Conservation (phyloP, 1,140 invertebrate species). For the Drosophila oshimai region DNA sequence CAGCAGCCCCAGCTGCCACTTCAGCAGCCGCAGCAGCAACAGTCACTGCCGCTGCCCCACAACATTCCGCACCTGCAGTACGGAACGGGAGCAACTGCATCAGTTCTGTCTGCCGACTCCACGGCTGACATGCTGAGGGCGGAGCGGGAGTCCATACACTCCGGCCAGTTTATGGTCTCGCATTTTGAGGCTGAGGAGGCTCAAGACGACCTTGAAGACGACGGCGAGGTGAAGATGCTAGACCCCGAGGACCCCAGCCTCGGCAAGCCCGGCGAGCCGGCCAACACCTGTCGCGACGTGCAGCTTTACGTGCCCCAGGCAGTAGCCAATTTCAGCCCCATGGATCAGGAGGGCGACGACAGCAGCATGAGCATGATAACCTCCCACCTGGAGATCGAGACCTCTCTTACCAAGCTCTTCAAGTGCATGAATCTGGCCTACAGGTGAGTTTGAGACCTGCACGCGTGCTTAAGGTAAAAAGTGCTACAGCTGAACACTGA, state of each 20-base stretch:
- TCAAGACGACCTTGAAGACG: constrained; percentile 92
- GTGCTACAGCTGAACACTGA: not conserved
- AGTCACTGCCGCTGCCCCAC: not conserved
- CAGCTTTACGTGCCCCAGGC: constrained; percentile 74
- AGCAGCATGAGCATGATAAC: constrained; percentile 80
- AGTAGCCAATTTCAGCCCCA: constrained; percentile 43
- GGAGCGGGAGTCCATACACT: constrained; percentile 92
- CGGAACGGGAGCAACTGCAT: not conserved
- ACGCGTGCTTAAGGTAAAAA: not conserved
- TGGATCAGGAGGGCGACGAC: constrained; percentile 64
- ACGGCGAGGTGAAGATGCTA: constrained; percentile 84
- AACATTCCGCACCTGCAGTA: constrained; percentile 54
- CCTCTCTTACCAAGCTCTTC: constrained; percentile 96
- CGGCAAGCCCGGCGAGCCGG: constrained; percentile 55
- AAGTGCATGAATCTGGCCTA: constrained; percentile 98
- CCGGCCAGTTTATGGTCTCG: constrained; percentile 99
- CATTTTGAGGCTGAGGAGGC: constrained; percentile 97
- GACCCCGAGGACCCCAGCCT: constrained; percentile 85
- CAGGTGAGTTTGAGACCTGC: constrained; percentile 87
- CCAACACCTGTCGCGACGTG: constrained; percentile 73
- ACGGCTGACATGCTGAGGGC: constrained; percentile 51
- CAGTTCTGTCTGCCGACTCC: constrained; percentile 31
- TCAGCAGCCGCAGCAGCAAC: constrained; percentile 16
- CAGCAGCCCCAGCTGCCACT: constrained; percentile 27
- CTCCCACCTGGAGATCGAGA: constrained; percentile 92